Evolutionary conservation across 2,797 vertebrate species (phyloP).

Genomic region (Loris lydekkerianus): DNA sequence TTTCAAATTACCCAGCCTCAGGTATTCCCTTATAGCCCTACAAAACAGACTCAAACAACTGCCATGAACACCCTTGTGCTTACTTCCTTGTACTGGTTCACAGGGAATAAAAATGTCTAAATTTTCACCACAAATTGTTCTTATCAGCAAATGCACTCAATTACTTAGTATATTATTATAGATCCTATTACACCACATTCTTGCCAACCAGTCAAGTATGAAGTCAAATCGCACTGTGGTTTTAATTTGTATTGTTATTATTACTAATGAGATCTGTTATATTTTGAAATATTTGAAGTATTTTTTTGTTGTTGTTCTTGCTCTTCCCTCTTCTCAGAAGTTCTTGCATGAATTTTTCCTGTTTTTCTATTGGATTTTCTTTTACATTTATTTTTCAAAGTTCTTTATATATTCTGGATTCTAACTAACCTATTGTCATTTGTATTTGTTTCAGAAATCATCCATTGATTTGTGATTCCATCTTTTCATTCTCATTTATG

Average conservation of each 20-base stretch:
- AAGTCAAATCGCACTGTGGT: neutral
- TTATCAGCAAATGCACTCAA: conserved; percentile 1
- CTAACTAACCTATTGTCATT: neutral
- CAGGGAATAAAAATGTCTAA: neutral
- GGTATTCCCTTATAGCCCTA: neutral
- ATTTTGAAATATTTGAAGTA: neutral
- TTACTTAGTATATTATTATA: neutral
- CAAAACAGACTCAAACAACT: neutral
- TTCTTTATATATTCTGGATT: neutral
- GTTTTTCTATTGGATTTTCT: neutral
- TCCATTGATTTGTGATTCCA: neutral
- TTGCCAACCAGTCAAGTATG: neutral
- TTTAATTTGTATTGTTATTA: conserved; percentile 60
- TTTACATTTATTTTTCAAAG: neutral
- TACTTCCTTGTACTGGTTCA: neutral
- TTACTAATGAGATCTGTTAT: conserved; percentile 28
- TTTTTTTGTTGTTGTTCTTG: neutral
- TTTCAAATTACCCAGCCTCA: neutral
- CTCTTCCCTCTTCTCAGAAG: neutral
- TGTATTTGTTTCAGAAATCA: conserved; percentile 18
- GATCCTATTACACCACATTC: neutral
- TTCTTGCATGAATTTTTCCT: neutral
- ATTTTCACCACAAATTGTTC: conserved; percentile 12
- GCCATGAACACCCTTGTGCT: neutral
- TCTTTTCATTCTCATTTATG: neutral